A percentile compares a stretch with the other conserved stretches of the same genome.
phyloP scores from a whole-genome alignment of 2,113 vertebrate species.

The Dissostichus mawsoni region DNA sequence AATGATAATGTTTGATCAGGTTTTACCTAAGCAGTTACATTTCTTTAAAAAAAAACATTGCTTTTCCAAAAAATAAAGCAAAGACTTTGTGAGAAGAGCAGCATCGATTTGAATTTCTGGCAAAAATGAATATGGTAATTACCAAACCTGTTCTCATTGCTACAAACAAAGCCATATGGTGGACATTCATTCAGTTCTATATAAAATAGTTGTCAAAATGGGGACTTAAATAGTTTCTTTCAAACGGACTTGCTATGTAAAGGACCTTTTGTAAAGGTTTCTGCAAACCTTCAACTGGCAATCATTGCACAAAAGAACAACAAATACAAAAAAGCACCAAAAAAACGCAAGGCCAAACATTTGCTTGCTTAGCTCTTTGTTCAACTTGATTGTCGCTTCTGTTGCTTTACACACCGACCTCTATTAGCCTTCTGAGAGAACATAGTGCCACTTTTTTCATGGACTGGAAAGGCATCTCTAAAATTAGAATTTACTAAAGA shows the following conservation, averaged over 20 bases:
- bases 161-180: background rate
- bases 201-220: background rate
- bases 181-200: background rate
- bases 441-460: background rate
- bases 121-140: background rate
- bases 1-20: background rate
- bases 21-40: background rate
- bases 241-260: background rate
- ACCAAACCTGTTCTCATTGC: background rate
- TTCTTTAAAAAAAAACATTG: background rate
- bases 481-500: background rate
- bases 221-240: background rate
- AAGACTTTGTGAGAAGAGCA: background rate
- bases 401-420: background rate
- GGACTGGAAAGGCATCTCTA: background rate
- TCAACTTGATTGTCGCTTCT: background rate
- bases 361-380: too few species aligned
- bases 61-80: background rate
- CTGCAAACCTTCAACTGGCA: background rate
- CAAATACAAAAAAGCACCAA: too few species aligned
- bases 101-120: background rate
- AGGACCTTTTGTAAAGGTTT: background rate
- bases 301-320: background rate
- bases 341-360: too few species aligned
- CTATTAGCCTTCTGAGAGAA: background rate